These are phyloP conservation scores for Apomyelois bistriatella DNA, from an alignment of 2,888 invertebrate genomes.

Conservation along the genomic window DNA sequence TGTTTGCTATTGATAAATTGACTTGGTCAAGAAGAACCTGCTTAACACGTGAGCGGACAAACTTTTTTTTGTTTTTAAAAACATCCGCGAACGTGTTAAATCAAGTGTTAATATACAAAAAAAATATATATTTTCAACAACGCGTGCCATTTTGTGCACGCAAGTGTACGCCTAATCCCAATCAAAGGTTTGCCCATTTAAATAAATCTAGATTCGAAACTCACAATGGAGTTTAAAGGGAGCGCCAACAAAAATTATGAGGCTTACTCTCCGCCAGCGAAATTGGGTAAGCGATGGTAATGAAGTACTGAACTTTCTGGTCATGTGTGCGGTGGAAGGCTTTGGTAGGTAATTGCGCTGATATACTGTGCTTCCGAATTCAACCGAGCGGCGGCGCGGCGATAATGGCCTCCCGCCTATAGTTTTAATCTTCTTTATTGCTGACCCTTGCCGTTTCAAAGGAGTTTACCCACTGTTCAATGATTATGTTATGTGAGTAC, in stretches of 20 bases:
- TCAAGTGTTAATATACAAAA: too few species aligned
- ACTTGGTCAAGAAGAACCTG: too few species aligned
- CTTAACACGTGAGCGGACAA: too few species aligned
- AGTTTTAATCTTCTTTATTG: conserved; percentile 75
- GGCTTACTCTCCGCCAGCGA: conserved; percentile 35
- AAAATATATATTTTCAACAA: too few species aligned
- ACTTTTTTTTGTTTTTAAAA: too few species aligned
- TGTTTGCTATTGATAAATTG: too few species aligned
- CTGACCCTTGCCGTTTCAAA: conserved; percentile 55
- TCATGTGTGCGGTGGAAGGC: conserved; percentile 53
- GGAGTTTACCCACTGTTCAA: conserved; percentile 43
- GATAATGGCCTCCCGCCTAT: conserved; percentile 55
- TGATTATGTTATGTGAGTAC: conserved; percentile 28
- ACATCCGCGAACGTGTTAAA: too few species aligned
- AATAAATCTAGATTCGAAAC: conserved; percentile 70
- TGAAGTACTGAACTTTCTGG: conserved; percentile 73
- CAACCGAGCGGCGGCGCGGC: conserved; percentile 36
- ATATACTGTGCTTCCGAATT: conserved; percentile 56
- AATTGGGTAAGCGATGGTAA: conserved; percentile 62
- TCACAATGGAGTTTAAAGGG: conserved; percentile 55
- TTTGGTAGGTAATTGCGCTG: conserved; percentile 51
- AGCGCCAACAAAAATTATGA: conserved; percentile 48
- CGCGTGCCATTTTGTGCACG: not conserved
- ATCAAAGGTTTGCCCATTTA: conserved; percentile 71
- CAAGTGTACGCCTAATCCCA: conserved; percentile 35